Evolutionary conservation across 2,888 invertebrate species (phyloP).

Genomic region (Idaea dimidiata): DNA sequence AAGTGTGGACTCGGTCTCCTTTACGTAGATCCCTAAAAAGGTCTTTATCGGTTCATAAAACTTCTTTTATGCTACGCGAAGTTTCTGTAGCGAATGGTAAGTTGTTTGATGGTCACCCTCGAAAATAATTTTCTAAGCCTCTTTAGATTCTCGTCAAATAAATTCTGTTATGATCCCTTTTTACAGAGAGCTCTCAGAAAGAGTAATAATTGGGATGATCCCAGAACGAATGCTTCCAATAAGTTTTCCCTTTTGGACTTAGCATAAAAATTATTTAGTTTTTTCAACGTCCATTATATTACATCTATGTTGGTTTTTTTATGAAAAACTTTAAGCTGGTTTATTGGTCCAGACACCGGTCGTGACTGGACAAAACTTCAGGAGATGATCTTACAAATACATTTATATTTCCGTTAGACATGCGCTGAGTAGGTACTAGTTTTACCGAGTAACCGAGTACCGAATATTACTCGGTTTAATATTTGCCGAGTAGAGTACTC

Average conservation of each 20-base stretch:
- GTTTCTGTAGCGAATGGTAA: conserved; percentile 66
- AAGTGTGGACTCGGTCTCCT: conserved; percentile 38
- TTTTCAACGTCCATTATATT: conserved; percentile 6
- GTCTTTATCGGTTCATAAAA: conserved; percentile 76
- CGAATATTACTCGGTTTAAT: no score
- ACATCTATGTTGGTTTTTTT: conserved; percentile 13
- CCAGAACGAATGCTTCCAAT: conserved; percentile 65
- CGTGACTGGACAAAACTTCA: conserved; percentile 20
- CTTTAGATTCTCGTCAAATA: conserved; percentile 60
- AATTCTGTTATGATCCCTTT: conserved; percentile 72
- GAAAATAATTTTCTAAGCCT: conserved; percentile 71
- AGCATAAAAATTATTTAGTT: conserved; percentile 36
- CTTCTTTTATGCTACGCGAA: conserved; percentile 70
- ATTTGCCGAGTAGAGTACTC: no score
- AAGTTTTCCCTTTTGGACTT: conserved; percentile 57
- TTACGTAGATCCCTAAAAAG: conserved; percentile 65
- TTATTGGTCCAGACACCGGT: conserved; percentile 19
- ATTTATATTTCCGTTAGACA: not conserved
- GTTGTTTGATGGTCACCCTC: conserved; percentile 72
- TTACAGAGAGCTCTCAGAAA: conserved; percentile 54
- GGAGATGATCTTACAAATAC: conserved; percentile 5
- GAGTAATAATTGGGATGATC: conserved; percentile 69
- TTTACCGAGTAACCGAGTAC: no score
- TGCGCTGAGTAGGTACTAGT: no score
- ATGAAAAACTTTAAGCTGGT: conserved; percentile 19